Percentiles rank a stretch among this genome's conserved stretches.
phyloP scores from a whole-genome alignment of 2,888 invertebrate genomes.

The Phorcus lineatus region DNA sequence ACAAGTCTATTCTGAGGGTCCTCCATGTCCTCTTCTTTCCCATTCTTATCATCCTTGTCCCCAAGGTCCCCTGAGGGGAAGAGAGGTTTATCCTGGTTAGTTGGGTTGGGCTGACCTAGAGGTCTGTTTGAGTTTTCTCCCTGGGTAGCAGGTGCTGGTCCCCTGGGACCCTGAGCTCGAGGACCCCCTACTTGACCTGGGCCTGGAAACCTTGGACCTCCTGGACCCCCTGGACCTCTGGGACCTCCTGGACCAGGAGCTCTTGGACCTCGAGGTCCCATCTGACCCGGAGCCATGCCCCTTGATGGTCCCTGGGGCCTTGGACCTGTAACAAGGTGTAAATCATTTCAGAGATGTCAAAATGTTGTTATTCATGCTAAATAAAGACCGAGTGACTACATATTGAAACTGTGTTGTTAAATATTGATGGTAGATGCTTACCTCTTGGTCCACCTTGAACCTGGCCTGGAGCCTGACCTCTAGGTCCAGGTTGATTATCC shows the following conservation, averaged over 20 bases:
- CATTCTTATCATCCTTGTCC: neutral
- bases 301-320: neutral
- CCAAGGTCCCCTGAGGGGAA: neutral
- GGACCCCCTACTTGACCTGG: neutral
- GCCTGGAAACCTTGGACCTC: neutral
- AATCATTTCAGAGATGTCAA: no score
- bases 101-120: neutral
- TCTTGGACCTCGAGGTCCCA: neutral
- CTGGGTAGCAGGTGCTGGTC: neutral
- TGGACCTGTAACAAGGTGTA: neutral
- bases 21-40: neutral
- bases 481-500: neutral
- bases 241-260: conserved; percentile 11
- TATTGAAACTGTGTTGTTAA: no score
- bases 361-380: no score
- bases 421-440: no score
- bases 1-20: neutral
- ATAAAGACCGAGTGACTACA: no score
- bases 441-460: neutral
- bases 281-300: neutral
- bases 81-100: neutral
- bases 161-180: neutral
- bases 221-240: neutral
- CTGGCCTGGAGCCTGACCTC: neutral
- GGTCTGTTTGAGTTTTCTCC: neutral